These are phyloP conservation scores for Crotalus viridis DNA, from an alignment of 2,113 vertebrate genomes.

Conservation along the genomic window DNA sequence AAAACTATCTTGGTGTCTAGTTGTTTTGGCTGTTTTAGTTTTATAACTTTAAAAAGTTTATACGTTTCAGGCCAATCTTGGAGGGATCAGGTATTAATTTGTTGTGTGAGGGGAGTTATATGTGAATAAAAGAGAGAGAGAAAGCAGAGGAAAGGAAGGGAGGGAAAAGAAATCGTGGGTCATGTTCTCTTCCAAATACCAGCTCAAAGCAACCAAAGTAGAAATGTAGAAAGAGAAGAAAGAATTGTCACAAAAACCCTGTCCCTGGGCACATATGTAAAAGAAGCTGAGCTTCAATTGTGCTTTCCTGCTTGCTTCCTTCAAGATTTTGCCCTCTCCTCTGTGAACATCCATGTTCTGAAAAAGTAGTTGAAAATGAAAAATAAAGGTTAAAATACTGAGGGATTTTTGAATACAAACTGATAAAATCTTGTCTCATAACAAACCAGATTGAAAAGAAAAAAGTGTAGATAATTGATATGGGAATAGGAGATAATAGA, in stretches of 20 bases:
- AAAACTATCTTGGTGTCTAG: not conserved
- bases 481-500: not conserved
- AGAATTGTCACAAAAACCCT: not conserved
- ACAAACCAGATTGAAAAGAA: not conserved
- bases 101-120: not conserved
- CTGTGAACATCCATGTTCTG: not conserved
- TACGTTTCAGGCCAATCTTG: not conserved
- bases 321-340: not conserved
- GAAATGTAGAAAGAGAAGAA: not conserved
- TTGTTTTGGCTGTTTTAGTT: not conserved
- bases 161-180: not conserved
- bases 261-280: not conserved
- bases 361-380: not conserved
- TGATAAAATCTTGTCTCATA: not conserved
- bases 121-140: not conserved
- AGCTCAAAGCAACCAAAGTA: not conserved
- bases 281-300: not conserved
- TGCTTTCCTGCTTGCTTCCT: not conserved
- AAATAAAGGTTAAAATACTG: not conserved
- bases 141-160: not conserved
- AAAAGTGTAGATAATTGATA: not conserved
- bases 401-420: not conserved
- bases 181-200: not conserved
- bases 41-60: not conserved
- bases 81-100: not conserved